Percentiles rank a stretch among this genome's conserved stretches.
Evolutionary conservation across 2,888 invertebrate genomes (phyloP).

Genomic region (Tuta absoluta): DNA sequence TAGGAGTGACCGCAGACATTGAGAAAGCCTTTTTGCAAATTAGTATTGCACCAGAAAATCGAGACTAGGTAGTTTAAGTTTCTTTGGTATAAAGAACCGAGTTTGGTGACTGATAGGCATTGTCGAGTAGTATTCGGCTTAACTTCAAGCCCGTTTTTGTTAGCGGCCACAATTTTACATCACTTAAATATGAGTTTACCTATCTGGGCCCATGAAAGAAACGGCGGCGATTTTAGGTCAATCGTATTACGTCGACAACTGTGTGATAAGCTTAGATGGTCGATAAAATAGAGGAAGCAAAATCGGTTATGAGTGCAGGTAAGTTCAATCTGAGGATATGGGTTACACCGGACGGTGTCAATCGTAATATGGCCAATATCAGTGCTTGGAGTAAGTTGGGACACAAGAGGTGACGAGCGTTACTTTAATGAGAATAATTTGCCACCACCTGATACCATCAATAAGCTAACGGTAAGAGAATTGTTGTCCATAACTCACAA

Average conservation of each 20-base stretch:
- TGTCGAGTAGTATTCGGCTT: constrained; percentile 29
- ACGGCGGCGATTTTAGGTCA: constrained; percentile 18
- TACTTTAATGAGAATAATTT: constrained; percentile 6
- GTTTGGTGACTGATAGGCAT: constrained; percentile 21
- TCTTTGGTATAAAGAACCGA: constrained; percentile 23
- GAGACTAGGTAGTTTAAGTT: constrained; percentile 27
- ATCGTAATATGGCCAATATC: too few relatives aligned
- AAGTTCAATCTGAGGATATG: constrained; percentile 29
- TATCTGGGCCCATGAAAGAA: background rate
- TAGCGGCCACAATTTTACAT: constrained; percentile 26
- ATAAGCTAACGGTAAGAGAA: constrained; percentile 22
- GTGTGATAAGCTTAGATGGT: constrained; percentile 22
- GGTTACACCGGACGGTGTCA: constrained; percentile 21
- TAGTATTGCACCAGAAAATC: constrained; percentile 16
- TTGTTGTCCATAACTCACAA: constrained; percentile 26
- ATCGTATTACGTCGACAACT: constrained; percentile 28
- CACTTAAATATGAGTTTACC: too few relatives aligned
- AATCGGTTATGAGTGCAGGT: constrained; percentile 21
- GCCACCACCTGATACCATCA: background rate
- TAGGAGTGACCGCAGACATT: constrained; percentile 30
- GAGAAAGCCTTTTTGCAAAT: constrained; percentile 30
- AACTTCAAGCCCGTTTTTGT: constrained; percentile 28
- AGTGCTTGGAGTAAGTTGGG: constrained; percentile 27
- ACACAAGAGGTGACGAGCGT: constrained; percentile 12
- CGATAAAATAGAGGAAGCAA: constrained; percentile 16